Conservation (phyloP, 2,888 invertebrate genomes). For the Eupelmus urozonus region DNA sequence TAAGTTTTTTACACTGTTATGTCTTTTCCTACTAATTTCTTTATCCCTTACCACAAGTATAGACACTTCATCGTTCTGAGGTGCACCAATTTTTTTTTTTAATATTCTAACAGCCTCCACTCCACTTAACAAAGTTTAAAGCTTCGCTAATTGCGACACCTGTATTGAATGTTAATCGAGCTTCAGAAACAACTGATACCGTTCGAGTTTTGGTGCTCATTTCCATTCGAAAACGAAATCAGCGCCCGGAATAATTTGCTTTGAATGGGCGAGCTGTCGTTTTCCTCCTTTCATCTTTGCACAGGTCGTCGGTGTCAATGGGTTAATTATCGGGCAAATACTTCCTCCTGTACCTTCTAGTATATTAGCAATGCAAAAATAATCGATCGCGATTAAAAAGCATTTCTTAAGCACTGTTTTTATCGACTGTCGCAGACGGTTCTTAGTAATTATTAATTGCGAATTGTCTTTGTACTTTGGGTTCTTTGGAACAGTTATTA, state of each 20-base stretch:
- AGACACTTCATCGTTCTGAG: too few species aligned
- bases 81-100: too few species aligned
- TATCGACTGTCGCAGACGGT: too few species aligned
- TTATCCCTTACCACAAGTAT: too few species aligned
- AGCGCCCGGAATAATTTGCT: neutral
- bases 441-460: conserved; percentile 20
- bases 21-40: too few species aligned
- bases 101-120: too few species aligned
- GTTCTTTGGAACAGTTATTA: too few species aligned
- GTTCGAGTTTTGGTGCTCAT: too few species aligned
- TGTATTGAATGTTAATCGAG: conserved; percentile 30
- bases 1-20: conserved; percentile 58
- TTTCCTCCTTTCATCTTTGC: neutral
- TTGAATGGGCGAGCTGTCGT: neutral
- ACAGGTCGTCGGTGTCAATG: conserved; percentile 13
- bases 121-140: neutral
- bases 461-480: too few species aligned
- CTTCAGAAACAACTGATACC: neutral
- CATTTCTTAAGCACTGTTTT: conserved; percentile 7
- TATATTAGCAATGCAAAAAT: neutral
- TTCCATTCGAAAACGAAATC: too few species aligned
- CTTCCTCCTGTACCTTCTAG: too few species aligned
- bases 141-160: neutral
- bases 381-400: conserved; percentile 14
- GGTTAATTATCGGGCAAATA: conserved; percentile 32